A percentile compares a stretch with the other conserved stretches of the same genome.
phyloP scores from a whole-genome alignment of 2,888 invertebrate species.

The Ectemnius continuus region DNA sequence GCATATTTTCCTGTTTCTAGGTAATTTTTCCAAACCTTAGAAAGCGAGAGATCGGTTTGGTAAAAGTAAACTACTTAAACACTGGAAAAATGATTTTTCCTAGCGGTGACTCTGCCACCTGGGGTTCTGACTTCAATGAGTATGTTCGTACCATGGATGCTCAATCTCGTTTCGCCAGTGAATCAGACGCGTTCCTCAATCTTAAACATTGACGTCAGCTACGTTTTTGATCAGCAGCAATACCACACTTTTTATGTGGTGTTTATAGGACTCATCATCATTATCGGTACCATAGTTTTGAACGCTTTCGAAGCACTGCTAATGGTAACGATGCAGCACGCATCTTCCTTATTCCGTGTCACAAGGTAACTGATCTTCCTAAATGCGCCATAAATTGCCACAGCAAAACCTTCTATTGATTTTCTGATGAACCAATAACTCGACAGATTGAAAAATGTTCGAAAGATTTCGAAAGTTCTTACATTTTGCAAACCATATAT shows the following conservation, averaged over 20 bases:
- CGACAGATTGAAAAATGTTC: neutral
- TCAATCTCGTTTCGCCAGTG: neutral
- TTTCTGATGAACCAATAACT: neutral
- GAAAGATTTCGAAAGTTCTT: neutral
- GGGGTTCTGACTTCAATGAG: neutral
- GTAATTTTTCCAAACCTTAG: too few species aligned
- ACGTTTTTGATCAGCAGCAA: neutral
- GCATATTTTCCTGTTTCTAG: too few species aligned
- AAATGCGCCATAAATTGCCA: too few species aligned
- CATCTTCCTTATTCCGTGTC: neutral
- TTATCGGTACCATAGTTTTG: neutral
- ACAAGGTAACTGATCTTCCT: neutral
- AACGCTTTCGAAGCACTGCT: neutral
- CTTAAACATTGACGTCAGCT: neutral
- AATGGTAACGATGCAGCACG: neutral
- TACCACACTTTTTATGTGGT: neutral
- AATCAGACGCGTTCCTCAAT: neutral
- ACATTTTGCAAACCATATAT: neutral
- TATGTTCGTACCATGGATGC: neutral
- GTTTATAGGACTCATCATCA: neutral
- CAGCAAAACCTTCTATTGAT: too few species aligned
- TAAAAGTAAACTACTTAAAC: too few species aligned
- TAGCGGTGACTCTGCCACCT: too few species aligned
- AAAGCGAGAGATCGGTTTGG: too few species aligned
- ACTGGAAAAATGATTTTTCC: too few species aligned